phyloP scores from a whole-genome alignment of 2,888 invertebrate genomes.

The Yponomeuta sedellus region DNA sequence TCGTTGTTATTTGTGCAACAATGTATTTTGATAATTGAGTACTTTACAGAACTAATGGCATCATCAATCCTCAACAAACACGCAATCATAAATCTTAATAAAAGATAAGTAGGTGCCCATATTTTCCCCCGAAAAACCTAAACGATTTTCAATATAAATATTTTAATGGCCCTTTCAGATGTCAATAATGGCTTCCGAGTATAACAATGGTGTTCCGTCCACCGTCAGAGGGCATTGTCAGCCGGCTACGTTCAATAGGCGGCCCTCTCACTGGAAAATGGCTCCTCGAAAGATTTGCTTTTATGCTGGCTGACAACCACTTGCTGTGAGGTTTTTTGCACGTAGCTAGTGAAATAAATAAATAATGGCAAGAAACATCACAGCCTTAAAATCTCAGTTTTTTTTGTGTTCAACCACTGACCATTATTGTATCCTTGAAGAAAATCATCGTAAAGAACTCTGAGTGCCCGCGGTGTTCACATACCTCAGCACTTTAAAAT shows the following conservation, averaged over 20 bases:
- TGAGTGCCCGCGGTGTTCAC: too few relatives aligned
- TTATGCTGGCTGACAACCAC: conserved; percentile 47
- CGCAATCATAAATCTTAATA: not conserved
- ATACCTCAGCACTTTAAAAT: too few relatives aligned
- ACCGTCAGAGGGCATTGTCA: conserved; percentile 59
- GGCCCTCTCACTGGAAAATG: conserved; percentile 59
- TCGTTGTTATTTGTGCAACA: too few relatives aligned
- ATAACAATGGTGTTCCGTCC: conserved; percentile 66
- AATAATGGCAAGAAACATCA: too few relatives aligned
- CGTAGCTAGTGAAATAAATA: conserved; percentile 22
- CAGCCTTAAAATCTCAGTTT: too few relatives aligned
- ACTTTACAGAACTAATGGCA: not conserved
- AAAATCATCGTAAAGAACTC: too few relatives aligned
- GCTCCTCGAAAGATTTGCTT: conserved; percentile 57
- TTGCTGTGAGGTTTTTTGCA: conserved; percentile 33
- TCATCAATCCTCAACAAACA: not conserved
- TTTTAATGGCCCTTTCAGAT: conserved; percentile 68
- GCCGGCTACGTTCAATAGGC: conserved; percentile 41
- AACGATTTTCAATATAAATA: conserved; percentile 59
- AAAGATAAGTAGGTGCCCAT: not conserved
- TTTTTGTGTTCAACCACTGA: too few relatives aligned
- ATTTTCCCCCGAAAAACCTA: conserved; percentile 35
- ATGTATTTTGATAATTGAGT: too few relatives aligned
- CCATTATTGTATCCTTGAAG: too few relatives aligned
- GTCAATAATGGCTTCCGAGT: conserved; percentile 70